Evolutionary conservation across 2,797 vertebrate species (phyloP).

Genomic region (Crossoptilon crossoptilon): DNA sequence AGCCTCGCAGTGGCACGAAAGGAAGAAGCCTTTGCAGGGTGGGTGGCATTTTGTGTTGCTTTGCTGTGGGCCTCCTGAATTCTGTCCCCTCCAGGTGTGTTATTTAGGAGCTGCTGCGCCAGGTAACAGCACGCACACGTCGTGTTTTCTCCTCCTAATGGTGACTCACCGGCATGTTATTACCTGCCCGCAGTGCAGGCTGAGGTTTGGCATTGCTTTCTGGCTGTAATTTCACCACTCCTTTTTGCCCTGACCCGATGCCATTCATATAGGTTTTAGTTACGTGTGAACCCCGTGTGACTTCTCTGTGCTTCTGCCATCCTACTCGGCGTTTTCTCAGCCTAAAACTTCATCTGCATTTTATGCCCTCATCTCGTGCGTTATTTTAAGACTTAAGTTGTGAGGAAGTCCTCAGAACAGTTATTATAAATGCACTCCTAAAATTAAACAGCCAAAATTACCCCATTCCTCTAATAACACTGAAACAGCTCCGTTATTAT

Average conservation of each 20-base stretch:
- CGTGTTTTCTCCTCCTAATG: fast-evolving
- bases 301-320: too few relatives aligned
- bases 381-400: neutral
- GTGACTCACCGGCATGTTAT: too few relatives aligned
- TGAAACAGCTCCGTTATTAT: neutral
- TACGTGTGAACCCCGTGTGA: neutral
- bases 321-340: neutral
- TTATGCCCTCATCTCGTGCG: fast-evolving
- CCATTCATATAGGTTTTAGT: too few relatives aligned
- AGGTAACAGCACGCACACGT: neutral
- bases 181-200: neutral
- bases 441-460: too few relatives aligned
- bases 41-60: fast-evolving
- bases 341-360: neutral
- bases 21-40: neutral
- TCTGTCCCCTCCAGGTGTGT: neutral
- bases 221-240: neutral
- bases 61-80: fast-evolving
- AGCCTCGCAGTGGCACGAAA: neutral
- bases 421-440: neutral
- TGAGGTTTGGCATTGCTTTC: fast-evolving
- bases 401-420: neutral
- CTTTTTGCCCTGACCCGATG: neutral
- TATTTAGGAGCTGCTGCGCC: neutral
- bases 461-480: too few relatives aligned